These are phyloP conservation scores for Bellardia pandia DNA, from an alignment of 2,888 invertebrate species.

Conservation along the genomic window DNA sequence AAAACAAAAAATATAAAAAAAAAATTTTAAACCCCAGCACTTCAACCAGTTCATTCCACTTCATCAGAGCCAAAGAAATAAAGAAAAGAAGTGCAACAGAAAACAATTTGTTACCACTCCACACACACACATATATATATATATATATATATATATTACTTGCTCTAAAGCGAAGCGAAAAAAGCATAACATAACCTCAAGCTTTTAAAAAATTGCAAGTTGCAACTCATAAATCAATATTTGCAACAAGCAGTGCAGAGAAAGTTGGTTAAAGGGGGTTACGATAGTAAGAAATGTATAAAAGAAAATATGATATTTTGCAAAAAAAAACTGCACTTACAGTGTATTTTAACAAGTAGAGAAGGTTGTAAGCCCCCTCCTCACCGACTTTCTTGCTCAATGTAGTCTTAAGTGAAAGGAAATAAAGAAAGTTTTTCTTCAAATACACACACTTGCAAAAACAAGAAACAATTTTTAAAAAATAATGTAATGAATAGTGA, in stretches of 20 bases:
- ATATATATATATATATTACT: too few relatives aligned
- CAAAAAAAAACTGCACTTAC: constrained; percentile 20
- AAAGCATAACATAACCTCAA: constrained; percentile 64
- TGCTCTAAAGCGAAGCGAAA: background rate
- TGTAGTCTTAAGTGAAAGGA: constrained; percentile 8
- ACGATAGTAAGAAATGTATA: background rate
- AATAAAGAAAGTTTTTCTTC: background rate
- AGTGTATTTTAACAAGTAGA: constrained; percentile 18
- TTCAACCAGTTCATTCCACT: constrained; percentile 72
- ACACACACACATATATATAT: too few relatives aligned
- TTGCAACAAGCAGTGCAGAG: constrained; percentile 52
- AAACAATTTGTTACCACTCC: constrained; percentile 32
- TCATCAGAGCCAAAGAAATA: constrained; percentile 62
- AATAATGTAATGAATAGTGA: constrained; percentile 36
- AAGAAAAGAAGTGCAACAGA: constrained; percentile 56
- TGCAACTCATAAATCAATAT: constrained; percentile 73
- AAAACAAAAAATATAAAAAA: constrained; percentile 15
- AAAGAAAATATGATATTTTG: constrained; percentile 42
- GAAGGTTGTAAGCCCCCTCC: background rate
- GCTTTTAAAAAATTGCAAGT: constrained; percentile 66
- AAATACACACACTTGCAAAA: constrained; percentile 2
- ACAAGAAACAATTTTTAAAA: background rate
- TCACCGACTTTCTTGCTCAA: background rate
- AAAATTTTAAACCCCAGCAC: constrained; percentile 37
- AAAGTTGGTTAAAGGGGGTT: background rate